Evolutionary conservation across 2,888 invertebrate species (phyloP).

Genomic region (Drosophila testacea): DNA sequence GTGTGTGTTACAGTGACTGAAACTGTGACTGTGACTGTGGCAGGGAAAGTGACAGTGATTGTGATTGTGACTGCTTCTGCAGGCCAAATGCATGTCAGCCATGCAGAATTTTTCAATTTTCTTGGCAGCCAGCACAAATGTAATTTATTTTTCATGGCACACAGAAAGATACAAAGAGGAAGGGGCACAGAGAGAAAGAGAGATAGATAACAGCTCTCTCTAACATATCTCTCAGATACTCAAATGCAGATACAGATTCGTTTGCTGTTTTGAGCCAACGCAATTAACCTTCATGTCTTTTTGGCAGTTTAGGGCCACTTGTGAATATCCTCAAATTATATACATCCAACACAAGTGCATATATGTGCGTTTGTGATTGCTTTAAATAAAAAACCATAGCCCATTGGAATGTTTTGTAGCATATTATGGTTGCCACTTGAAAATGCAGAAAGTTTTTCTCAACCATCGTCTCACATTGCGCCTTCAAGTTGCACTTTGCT

Average conservation of each 20-base stretch:
- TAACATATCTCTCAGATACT: constrained; percentile 25
- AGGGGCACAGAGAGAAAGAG: not conserved
- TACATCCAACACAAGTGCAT: constrained; percentile 19
- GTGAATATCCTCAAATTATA: constrained; percentile 65
- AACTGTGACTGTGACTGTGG: constrained; percentile 41
- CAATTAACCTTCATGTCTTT: constrained; percentile 80
- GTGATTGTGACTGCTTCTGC: constrained; percentile 40
- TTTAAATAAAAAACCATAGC: constrained; percentile 21
- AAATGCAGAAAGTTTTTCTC: constrained; percentile 43
- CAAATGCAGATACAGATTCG: constrained; percentile 24
- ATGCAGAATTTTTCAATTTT: constrained; percentile 73
- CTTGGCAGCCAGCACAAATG: constrained; percentile 68
- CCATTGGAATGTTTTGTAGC: constrained; percentile 43
- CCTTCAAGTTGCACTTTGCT: constrained; percentile 51
- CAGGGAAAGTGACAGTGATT: constrained; percentile 22
- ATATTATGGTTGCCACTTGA: constrained; percentile 54
- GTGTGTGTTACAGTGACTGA: constrained; percentile 25
- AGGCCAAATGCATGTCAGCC: constrained; percentile 58
- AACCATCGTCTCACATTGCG: constrained; percentile 32
- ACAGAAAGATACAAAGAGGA: constrained; percentile 6
- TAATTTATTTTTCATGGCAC: constrained; percentile 64
- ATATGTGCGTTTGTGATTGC: constrained; percentile 16
- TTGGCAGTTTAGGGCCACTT: constrained; percentile 72
- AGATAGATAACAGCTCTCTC: not conserved
- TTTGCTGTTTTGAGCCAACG: constrained; percentile 33